Base-by-base conservation (phyloP, 2,888 invertebrate genomes). In the Cybosia mesomella region DNA sequence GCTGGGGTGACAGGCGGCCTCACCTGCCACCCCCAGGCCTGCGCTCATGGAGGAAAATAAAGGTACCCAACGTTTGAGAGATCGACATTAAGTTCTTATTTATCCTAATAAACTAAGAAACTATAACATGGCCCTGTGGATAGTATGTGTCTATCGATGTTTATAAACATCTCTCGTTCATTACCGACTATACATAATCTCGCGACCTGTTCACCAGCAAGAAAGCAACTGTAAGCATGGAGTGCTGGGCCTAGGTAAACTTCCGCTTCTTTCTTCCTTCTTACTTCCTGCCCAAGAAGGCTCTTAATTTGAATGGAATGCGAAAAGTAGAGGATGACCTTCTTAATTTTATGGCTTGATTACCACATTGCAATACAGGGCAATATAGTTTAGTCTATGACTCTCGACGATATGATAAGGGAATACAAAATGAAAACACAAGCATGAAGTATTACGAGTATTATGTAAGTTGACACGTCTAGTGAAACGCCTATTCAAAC, bases 311-410 rank as follows among this genome's bases (percentile, higher is more conserved):
- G 5, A 43, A 43, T 43, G 0, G 3, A 43, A 43, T 43, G 43
- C 5, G 34, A 10, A 43, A 43, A 18, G 18, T 18, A 15, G 28
- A 1, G 15, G 39, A 18, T 43, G 5, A 43, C 43, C 18, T 49
- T 49, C 8, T n/a, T n/a, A 9, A 49, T 49, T 49, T 49, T 1
- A 49, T n/a, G 49, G 9, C 49, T 49, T 49, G n/a, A 7, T 8
- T 49, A n/a, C 49, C 8, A 49, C 49, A n/a, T 49, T n/a, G n/a
- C n/a, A 49, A 49, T 18, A 4, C 18, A 18, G 49, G 49, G n/a
- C n/a, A n/a, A 49, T 49, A 49, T 49, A n/a, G 49, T 49, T 49
- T 49, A 49, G n/a, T 49, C 49, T 49, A 18, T 43, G 49, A n/a
- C 18, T 49, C 49, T 49, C 49, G 49, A 49, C 49, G n/a, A n/a